Evolutionary conservation across 2,797 vertebrate genomes (phyloP), one percentile per base, ranked within the genome.

Genomic region (Lithobates sylvaticus): DNA sequence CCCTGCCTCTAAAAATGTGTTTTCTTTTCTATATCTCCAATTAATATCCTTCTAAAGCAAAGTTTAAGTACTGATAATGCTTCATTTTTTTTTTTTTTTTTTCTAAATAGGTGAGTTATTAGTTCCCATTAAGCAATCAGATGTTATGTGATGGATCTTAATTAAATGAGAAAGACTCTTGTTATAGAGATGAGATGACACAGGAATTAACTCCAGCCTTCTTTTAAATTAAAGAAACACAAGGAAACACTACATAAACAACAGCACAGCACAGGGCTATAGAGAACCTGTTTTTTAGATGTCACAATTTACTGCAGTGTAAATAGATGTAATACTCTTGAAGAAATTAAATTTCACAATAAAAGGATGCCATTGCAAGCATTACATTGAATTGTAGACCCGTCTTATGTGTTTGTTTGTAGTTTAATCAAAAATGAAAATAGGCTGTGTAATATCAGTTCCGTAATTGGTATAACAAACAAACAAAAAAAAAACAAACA

Each of bases 121-220:
- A 83, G 76, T 74, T 84, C 86, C 75, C 81, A 83, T 79, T 78
- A 87, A 65, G 61, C 58, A 86, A 39, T 83, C 75, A 75, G 58
- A 83, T 87, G 69, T 83, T 83, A 83, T 78, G 85, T 64, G 70
- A 76, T 87, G 69, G 81, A 75, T 87, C 69, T 78, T 87, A 87
- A 84, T 87, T 78, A 87, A 87, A 87, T 76, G 67, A 67, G 67
- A 81, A 77, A 65, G 73, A 39, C 73, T 82, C 79, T 16, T 34
- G 68, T 77, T 77, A 50, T 50, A 61, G 71, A 83, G 54, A 74
- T 70, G 73, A 21, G 71, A 67, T 69, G 84, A 54, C 23, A 71
- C 72, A 70, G 65, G 67, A 77, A 86, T 86, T 71, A 71, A 73
- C 74, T 65, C 27, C 64, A 32, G 73, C 71, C 58, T 69, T 58